Evolutionary conservation across 2,888 invertebrate species (phyloP).

Genomic region (Synanthedon vespiformis): DNA sequence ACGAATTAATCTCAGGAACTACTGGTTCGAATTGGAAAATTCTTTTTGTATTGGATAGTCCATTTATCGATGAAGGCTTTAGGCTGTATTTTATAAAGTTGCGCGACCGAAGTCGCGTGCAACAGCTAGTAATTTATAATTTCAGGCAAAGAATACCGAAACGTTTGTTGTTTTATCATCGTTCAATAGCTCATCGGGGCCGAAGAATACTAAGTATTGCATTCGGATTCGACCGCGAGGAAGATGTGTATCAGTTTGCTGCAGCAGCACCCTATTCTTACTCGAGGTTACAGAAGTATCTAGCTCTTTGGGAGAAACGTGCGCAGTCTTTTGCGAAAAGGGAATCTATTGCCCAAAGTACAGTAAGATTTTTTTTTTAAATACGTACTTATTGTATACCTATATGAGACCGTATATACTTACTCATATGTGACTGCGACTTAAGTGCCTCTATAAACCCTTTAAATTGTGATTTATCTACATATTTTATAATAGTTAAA

Average conservation of each 20-base stretch:
- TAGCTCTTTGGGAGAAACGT: slow-evolving; percentile 77
- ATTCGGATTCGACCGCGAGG: slow-evolving; percentile 94
- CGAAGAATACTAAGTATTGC: slow-evolving; percentile 94
- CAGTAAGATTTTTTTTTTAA: slow-evolving; percentile 49
- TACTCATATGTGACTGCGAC: too few species aligned
- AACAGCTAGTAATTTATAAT: too few species aligned
- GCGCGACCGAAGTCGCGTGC: too few species aligned
- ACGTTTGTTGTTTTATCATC: slow-evolving; percentile 91
- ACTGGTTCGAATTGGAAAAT: too few species aligned
- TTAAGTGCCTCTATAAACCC: too few species aligned
- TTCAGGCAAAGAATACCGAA: slow-evolving; percentile 82
- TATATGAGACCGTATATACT: not conserved
- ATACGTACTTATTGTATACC: not conserved
- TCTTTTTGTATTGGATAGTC: too few species aligned
- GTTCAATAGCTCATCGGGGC: slow-evolving; percentile 87
- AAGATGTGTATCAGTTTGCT: slow-evolving; percentile 95
- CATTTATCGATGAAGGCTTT: too few species aligned
- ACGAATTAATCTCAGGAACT: too few species aligned
- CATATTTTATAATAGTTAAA: too few species aligned
- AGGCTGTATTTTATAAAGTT: too few species aligned
- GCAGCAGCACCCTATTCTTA: slow-evolving; percentile 97
- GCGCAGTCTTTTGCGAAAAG: slow-evolving; percentile 75
- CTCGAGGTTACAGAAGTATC: slow-evolving; percentile 86
- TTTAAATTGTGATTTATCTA: too few species aligned
- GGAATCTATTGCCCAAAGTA: slow-evolving; percentile 76